Base-by-base conservation (phyloP, 2,888 invertebrate genomes). In the Terebella lapidaria region DNA sequence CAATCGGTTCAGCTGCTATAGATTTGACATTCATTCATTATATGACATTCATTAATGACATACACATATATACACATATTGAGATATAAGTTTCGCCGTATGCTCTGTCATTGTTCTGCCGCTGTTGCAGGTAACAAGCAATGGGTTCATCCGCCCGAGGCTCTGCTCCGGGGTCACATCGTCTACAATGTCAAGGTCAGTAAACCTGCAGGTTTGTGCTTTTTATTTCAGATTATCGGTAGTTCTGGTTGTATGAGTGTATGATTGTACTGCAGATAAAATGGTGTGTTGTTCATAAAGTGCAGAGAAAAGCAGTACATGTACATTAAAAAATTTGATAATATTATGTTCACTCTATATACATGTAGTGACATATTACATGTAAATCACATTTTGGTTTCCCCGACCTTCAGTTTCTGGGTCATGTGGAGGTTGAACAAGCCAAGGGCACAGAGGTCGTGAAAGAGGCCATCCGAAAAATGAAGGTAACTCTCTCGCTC, bases 391-490 rank as follows among this genome's bases (percentile, higher is more conserved):
- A 22, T 35, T 49, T 3, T 20, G 15, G 10, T 57, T 5, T 59
- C 18, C 18, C 49, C 49, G 22, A n/a, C n/a, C n/a, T n/a, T n/a
- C 57, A 78, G 78, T 78, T 77, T 67, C 67, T 76, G 47, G 97
- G 97, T 72, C 91, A 91, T 77, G 92, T 92, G 56, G 90, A 91
- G 75, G 97, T 97, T 57, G 93, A 94, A 72, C 91, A 93, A 82
- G 91, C 96, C 26, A 96, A 97, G 84, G 97, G 97, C 68, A 95
- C 94, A 71, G 94, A 96, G 80, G 92, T 96, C 51, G 94, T 97
- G 4, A 94, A 94, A 81, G 96, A 96, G 78, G 95, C 95, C 57
- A 96, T 97, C 74, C 88, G 94, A 73, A 94, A 95, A 78, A 85
- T 97, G 70, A 92, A 94, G 72, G 81, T 81, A 47, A n/a, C n/a